Evolutionary conservation across 2,797 vertebrate genomes (phyloP).

Genomic region (Aulostomus chinensis): DNA sequence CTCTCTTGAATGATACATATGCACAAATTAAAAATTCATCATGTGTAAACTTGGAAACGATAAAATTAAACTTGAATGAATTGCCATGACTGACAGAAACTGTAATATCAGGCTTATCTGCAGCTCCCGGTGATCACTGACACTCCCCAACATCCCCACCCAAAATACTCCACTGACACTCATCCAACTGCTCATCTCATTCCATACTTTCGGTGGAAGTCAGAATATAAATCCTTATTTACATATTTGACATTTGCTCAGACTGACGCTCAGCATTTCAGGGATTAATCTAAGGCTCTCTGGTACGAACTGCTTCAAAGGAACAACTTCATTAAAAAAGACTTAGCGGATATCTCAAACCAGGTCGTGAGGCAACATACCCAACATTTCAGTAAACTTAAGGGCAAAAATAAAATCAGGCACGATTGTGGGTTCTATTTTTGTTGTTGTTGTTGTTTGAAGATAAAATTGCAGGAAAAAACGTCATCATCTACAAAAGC

Average conservation of each 20-base stretch:
- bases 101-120: neutral
- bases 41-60: no score
- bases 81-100: no score
- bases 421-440: slow-evolving; percentile 3
- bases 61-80: neutral
- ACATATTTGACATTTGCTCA: slow-evolving; percentile 3
- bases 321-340: slow-evolving; percentile 36
- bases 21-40: no score
- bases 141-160: neutral
- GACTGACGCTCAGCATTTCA: slow-evolving; percentile 6
- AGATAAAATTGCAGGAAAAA: no score
- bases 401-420: neutral
- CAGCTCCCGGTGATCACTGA: neutral
- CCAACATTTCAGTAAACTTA: slow-evolving; percentile 2
- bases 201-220: slow-evolving; percentile 10
- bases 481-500: no score
- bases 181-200: slow-evolving; percentile 4
- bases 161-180: neutral
- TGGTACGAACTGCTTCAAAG: slow-evolving; percentile 6
- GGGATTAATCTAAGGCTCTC: slow-evolving; percentile 24
- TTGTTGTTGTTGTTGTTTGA: no score
- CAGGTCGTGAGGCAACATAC: slow-evolving; percentile 3
- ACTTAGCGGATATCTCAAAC: slow-evolving; percentile 25
- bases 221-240: slow-evolving; percentile 35
- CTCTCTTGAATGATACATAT: no score